A percentile compares a stretch with the other conserved stretches of the same genome.
These are phyloP conservation scores for Lepilemur ruficaudatus DNA, from an alignment of 2,797 vertebrate species.

Conservation along the genomic window DNA sequence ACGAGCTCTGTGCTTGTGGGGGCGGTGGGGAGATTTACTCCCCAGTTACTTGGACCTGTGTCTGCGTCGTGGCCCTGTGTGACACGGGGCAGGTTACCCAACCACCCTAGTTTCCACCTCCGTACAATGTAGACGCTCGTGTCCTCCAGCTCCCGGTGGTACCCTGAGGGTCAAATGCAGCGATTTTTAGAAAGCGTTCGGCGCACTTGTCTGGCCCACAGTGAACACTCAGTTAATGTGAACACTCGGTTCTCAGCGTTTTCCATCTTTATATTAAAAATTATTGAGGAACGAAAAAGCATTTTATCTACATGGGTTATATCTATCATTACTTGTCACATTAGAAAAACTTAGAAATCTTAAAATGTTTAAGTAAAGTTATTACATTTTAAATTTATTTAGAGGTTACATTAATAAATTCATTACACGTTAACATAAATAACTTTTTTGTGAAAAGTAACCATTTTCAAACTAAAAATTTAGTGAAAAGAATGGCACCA, in stretches of 20 bases:
- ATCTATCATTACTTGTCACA: neutral
- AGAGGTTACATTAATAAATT: neutral
- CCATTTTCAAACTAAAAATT: neutral
- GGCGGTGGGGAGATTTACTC: neutral
- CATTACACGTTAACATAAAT: neutral
- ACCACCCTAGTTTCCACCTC: neutral
- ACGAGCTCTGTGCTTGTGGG: neutral
- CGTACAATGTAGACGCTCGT: neutral
- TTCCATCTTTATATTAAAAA: neutral
- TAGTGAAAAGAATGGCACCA: neutral
- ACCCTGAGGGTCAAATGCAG: neutral
- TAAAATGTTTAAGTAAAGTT: neutral
- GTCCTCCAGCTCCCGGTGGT: neutral
- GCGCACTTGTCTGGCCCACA: neutral
- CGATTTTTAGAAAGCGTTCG: neutral
- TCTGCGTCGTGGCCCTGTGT: neutral
- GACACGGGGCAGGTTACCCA: neutral
- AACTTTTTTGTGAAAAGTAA: neutral
- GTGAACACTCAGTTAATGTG: neutral
- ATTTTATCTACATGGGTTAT: neutral
- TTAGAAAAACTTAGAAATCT: neutral
- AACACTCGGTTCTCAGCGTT: neutral
- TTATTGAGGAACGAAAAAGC: neutral
- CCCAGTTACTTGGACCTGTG: neutral
- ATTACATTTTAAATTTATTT: neutral